Percentiles rank a stretch among this genome's conserved stretches.
phyloP scores from a whole-genome alignment of 2,888 invertebrate genomes.

The Cryptophagus acutangulus region DNA sequence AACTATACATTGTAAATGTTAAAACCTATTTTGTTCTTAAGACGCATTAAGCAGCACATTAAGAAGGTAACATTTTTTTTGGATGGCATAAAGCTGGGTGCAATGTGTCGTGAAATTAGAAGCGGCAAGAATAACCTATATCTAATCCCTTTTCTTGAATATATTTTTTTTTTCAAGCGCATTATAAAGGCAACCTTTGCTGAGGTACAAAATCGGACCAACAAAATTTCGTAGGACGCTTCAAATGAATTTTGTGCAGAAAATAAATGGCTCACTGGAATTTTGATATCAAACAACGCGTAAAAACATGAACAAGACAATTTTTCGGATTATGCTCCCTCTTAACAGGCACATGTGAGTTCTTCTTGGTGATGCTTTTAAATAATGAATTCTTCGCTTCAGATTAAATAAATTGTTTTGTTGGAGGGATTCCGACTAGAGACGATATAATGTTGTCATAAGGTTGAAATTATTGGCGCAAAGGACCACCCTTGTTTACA shows the following conservation, averaged over 20 bases:
- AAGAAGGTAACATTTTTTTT: slow-evolving; percentile 5
- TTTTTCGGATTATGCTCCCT: slow-evolving; percentile 18
- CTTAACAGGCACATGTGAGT: slow-evolving; percentile 12
- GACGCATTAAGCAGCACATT: slow-evolving; percentile 21
- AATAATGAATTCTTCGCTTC: not conserved
- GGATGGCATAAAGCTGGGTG: slow-evolving; percentile 24
- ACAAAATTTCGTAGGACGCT: not conserved
- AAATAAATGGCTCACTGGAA: slow-evolving; percentile 15
- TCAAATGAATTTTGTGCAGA: not conserved
- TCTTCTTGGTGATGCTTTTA: slow-evolving; percentile 11
- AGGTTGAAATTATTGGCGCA: slow-evolving; percentile 22
- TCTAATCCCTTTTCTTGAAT: slow-evolving; percentile 35
- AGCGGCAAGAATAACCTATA: slow-evolving; percentile 38
- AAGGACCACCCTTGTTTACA: slow-evolving; percentile 30
- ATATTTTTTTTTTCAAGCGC: slow-evolving; percentile 33
- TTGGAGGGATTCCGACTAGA: not conserved
- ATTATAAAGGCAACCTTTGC: slow-evolving; percentile 31
- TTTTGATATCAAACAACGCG: slow-evolving; percentile 27
- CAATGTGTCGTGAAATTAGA: slow-evolving; percentile 40
- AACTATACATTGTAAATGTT: no score
- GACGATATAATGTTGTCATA: slow-evolving; percentile 10
- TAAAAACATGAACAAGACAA: slow-evolving; percentile 26
- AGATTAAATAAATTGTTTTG: not conserved
- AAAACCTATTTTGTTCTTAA: slow-evolving; percentile 23
- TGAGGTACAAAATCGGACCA: slow-evolving; percentile 1